These are phyloP conservation scores for Gobiocypris rarus DNA, from an alignment of 2,113 vertebrate species.

Conservation along the genomic window DNA sequence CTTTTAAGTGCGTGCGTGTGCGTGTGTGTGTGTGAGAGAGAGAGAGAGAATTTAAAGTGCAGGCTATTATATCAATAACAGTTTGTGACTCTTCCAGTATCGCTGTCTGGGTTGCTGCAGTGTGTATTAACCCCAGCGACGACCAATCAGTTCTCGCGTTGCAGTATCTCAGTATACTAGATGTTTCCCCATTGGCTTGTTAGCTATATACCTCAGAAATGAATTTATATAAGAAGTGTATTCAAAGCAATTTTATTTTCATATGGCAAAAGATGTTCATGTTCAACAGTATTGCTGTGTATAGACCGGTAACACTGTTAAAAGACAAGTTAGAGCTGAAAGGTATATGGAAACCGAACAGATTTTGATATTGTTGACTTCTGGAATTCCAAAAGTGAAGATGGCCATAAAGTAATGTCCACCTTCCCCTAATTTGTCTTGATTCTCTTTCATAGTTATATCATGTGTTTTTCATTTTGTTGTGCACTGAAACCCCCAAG, in stretches of 20 bases:
- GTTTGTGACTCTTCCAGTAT: conserved; percentile 69
- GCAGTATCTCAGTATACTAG: conserved; percentile 75
- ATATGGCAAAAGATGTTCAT: conserved; percentile 15
- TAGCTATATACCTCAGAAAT: conserved; percentile 54
- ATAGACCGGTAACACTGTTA: conserved; percentile 55
- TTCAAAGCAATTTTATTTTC: conserved; percentile 51
- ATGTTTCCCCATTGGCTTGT: conserved; percentile 66
- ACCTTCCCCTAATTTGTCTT: not conserved
- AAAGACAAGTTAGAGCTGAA: not conserved
- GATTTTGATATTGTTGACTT: conserved; percentile 37
- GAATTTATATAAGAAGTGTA: conserved; percentile 53
- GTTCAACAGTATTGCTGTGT: conserved; percentile 34
- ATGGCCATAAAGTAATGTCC: not conserved
- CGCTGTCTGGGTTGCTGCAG: conserved; percentile 62
- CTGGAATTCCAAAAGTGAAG: conserved; percentile 3
- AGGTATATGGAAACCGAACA: not conserved
- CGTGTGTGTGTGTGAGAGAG: not conserved
- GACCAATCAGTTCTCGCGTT: conserved; percentile 83
- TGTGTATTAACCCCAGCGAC: conserved; percentile 69
- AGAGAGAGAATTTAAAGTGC: conserved; percentile 20
- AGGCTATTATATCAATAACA: conserved; percentile 56
- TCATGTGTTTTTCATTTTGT: not conserved
- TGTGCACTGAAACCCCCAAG: conserved; percentile 23
- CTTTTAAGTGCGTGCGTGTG: not conserved
- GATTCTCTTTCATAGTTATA: not conserved